A percentile compares a stretch with the other conserved stretches of the same genome.
Evolutionary conservation across 2,797 vertebrate genomes (phyloP).

Genomic region (Telmatherina bonti): DNA sequence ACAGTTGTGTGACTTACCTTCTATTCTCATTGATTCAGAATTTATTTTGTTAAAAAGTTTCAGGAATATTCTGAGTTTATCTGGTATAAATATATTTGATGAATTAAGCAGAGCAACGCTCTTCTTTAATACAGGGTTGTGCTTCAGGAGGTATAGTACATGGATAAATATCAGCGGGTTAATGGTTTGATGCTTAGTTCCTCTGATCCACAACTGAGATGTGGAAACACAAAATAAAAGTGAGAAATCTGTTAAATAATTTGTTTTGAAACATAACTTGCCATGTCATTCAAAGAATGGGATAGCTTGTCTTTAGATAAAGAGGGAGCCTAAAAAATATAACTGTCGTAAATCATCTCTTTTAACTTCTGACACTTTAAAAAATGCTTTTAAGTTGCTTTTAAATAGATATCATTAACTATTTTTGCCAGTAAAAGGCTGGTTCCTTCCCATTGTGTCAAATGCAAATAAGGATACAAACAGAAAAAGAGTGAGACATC

Average conservation of each 20-base stretch:
- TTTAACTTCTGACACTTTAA: neutral
- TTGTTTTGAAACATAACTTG: neutral
- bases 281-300: neutral
- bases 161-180: too few species aligned
- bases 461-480: neutral
- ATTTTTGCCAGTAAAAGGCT: neutral
- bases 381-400: too few species aligned
- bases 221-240: too few species aligned
- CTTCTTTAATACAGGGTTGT: too few species aligned
- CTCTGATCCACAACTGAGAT: neutral
- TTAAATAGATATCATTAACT: too few species aligned
- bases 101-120: too few species aligned
- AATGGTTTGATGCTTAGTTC: neutral
- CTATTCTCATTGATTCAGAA: too few species aligned
- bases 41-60: too few species aligned
- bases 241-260: neutral
- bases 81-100: too few species aligned
- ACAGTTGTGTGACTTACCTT: too few species aligned
- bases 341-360: neutral
- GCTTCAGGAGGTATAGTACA: too few species aligned
- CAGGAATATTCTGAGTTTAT: too few species aligned
- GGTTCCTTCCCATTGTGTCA: neutral
- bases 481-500: slow-evolving; percentile 30
- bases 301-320: neutral
- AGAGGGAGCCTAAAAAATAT: neutral